phyloP scores from a whole-genome alignment of 2,113 vertebrate species.

The Zootoca vivipara region DNA sequence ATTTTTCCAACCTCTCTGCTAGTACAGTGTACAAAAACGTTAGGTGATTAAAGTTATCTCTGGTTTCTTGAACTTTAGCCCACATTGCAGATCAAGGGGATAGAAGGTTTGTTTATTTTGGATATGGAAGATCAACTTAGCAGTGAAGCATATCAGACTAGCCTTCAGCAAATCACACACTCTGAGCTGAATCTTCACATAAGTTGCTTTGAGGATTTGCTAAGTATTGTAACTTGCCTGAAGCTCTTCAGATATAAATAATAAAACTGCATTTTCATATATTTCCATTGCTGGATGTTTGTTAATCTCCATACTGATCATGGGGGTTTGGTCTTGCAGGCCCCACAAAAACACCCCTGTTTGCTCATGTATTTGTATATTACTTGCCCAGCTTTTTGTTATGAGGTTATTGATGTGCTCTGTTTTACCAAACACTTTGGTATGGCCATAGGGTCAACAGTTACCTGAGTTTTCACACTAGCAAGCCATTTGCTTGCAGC shows the following conservation, averaged over 20 bases:
- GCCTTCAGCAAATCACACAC: neutral
- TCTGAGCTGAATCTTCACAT: neutral
- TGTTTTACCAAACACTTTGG: neutral
- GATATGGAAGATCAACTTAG: neutral
- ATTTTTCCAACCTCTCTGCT: neutral
- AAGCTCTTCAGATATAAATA: neutral
- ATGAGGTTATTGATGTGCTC: neutral
- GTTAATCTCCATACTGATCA: no score
- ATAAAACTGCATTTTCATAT: neutral
- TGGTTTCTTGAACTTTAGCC: neutral
- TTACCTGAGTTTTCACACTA: neutral
- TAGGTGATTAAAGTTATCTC: neutral
- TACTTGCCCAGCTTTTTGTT: no score
- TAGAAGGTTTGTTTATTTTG: neutral
- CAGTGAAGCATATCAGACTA: neutral
- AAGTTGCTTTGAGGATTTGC: neutral
- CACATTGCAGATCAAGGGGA: neutral
- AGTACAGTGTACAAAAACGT: neutral
- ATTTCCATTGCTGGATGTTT: no score
- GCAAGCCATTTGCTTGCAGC: no score
- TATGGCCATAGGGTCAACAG: neutral
- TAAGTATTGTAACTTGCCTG: neutral
- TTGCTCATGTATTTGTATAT: no score
- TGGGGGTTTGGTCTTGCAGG: no score
- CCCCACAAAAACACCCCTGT: no score